Conservation (phyloP, 2,113 vertebrate species). For the Oryzias curvinotus region DNA sequence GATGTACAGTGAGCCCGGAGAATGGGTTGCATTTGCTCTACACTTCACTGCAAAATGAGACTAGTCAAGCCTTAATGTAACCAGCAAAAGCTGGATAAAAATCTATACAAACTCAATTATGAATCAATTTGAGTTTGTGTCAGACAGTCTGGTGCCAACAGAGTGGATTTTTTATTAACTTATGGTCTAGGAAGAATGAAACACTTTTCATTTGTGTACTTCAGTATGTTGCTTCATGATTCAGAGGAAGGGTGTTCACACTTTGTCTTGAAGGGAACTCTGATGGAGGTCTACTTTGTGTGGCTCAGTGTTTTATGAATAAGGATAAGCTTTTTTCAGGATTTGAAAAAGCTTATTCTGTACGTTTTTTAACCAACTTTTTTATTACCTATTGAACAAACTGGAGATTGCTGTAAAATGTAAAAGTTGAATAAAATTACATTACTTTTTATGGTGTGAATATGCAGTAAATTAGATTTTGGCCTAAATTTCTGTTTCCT, state of each 20-base stretch:
- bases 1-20: slow-evolving; percentile 53
- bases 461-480: slow-evolving; percentile 57
- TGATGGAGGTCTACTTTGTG: slow-evolving; percentile 24
- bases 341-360: slow-evolving; percentile 24
- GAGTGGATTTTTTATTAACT: slow-evolving; percentile 85
- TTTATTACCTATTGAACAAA: neutral
- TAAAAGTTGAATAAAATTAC: no score
- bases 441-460: slow-evolving; percentile 9
- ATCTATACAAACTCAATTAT: slow-evolving; percentile 84
- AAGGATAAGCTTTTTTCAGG: neutral
- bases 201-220: slow-evolving; percentile 85
- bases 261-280: slow-evolving; percentile 63
- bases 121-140: slow-evolving; percentile 87
- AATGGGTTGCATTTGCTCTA: slow-evolving; percentile 75
- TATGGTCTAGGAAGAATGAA: slow-evolving; percentile 82
- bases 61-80: slow-evolving; percentile 82
- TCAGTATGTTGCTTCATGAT: slow-evolving; percentile 81
- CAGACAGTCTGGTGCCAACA: slow-evolving; percentile 86
- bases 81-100: slow-evolving; percentile 83
- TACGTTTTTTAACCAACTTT: slow-evolving; percentile 19
- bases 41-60: slow-evolving; percentile 82
- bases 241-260: slow-evolving; percentile 77
- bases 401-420: no score
- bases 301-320: slow-evolving; percentile 2
- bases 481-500: slow-evolving; percentile 63